phyloP scores from a whole-genome alignment of 2,113 vertebrate species.

The Melanocharis versteri region DNA sequence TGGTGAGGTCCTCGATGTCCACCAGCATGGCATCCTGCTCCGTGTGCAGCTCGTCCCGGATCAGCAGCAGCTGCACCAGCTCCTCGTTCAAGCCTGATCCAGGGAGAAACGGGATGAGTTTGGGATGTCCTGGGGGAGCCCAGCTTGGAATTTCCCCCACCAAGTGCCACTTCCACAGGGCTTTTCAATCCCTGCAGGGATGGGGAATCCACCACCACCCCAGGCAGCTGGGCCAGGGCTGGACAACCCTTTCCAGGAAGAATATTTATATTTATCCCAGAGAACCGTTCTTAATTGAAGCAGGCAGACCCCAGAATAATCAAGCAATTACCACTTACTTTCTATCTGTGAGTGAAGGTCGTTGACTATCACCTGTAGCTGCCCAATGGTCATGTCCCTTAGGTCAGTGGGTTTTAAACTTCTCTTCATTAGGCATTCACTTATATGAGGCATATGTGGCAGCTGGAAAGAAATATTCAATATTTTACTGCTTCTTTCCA shows the following conservation, averaged over 20 bases:
- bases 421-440: constrained; percentile 98
- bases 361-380: constrained; percentile 98
- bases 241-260: not conserved
- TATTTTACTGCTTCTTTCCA: not conserved
- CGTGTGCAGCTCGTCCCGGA: constrained; percentile 95
- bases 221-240: not conserved
- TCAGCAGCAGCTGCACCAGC: constrained; percentile 95
- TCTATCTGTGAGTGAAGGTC: constrained; percentile 99
- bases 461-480: constrained; percentile 71
- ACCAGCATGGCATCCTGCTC: constrained; percentile 99
- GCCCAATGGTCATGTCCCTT: constrained; percentile 95
- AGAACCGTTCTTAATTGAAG: not conserved
- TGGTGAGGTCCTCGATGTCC: constrained; percentile 98
- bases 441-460: constrained; percentile 98
- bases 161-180: not conserved
- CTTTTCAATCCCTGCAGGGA: not conserved
- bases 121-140: not conserved
- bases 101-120: not conserved
- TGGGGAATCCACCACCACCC: not conserved
- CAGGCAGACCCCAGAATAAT: not conserved
- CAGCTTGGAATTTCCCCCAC: not conserved
- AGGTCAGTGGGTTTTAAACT: constrained; percentile 92
- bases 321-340: constrained; percentile 76
- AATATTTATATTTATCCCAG: not conserved
- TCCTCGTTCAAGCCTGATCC: constrained; percentile 93